Evolutionary conservation across 2,888 invertebrate genomes (phyloP).

Genomic region (Shargacucullia verbasci): DNA sequence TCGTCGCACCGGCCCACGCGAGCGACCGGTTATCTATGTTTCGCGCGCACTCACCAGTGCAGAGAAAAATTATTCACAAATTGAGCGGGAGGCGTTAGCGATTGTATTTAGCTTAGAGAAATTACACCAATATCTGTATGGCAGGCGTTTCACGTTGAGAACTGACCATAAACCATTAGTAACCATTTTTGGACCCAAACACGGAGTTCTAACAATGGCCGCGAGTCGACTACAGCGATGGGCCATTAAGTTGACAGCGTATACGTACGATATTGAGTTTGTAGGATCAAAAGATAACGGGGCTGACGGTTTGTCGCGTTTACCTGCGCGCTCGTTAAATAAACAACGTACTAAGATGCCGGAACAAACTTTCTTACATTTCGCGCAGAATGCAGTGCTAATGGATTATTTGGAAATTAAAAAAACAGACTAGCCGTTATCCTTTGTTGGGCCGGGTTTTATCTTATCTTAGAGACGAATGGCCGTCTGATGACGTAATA

Average conservation of each 20-base stretch:
- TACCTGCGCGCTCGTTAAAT: neutral
- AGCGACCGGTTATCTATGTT: neutral
- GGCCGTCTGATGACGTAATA: neutral
- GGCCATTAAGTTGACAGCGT: neutral
- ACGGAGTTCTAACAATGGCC: neutral
- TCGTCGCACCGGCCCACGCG: too few species aligned
- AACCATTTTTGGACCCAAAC: neutral
- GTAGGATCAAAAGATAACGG: neutral
- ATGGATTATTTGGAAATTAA: conserved; percentile 1
- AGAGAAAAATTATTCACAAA: conserved; percentile 2
- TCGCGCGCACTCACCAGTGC: conserved; percentile 1
- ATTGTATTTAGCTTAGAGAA: neutral
- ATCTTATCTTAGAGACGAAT: neutral
- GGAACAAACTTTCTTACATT: neutral
- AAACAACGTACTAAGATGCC: neutral
- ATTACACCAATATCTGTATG: neutral
- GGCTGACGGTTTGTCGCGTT: neutral
- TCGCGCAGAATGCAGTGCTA: conserved; percentile 1
- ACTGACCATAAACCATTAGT: neutral
- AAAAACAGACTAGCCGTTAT: neutral
- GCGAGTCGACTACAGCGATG: neutral
- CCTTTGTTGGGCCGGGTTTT: neutral
- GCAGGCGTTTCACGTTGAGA: neutral
- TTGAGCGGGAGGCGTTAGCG: conserved; percentile 10
- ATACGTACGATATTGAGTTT: neutral